Evolutionary conservation across 2,797 vertebrate genomes (phyloP), one percentile per base, ranked within the genome.

Genomic region (Morelia viridis): DNA sequence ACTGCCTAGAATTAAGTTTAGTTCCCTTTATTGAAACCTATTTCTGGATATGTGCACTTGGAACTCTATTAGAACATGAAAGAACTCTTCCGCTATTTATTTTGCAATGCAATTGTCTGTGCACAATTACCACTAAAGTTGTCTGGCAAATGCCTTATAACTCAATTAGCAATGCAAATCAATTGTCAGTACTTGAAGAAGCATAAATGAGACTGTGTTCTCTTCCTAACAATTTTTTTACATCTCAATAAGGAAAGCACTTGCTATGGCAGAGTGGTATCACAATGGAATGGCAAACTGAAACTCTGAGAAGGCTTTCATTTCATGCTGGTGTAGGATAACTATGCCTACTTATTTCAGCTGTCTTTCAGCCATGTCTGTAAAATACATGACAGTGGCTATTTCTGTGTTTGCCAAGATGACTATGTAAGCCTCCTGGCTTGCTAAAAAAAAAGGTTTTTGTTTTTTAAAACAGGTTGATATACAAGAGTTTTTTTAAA

Each of bases 251-350:
- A 88, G 71, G n/a, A 58, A 50, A 92, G 85, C 89, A 94, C 93
- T 94, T 96, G 94, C 92, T 95, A 88, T 91, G 92, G 28, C 89
- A 87, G 91, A 93, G 95, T 93, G 96, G 93, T 94, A 96, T 94
- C 95, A 96, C 94, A 97, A 94, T 95, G 96, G 96, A 96, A 96
- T 96, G 96, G 53, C 91, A 90, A 96, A 91, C 53, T 96, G 95
- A 94, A 96, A 95, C 86, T 89, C 93, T 95, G 90, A 94, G 95
- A 96, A 96, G 95, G 92, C 84, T 95, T 94, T 96, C 95, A 71
- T 97, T 94, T 94, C 94, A 94, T 91, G 89, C 89, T 96, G 31
- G 93, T 94, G 93, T 95, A 94, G 95, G 94, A 95, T 96, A 93
- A 95, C 96, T 95, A 26, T 94, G 88, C 87, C 90, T 93, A 61